Evolutionary conservation across 2,113 vertebrate genomes (phyloP).

Genomic region (Charina bottae): DNA sequence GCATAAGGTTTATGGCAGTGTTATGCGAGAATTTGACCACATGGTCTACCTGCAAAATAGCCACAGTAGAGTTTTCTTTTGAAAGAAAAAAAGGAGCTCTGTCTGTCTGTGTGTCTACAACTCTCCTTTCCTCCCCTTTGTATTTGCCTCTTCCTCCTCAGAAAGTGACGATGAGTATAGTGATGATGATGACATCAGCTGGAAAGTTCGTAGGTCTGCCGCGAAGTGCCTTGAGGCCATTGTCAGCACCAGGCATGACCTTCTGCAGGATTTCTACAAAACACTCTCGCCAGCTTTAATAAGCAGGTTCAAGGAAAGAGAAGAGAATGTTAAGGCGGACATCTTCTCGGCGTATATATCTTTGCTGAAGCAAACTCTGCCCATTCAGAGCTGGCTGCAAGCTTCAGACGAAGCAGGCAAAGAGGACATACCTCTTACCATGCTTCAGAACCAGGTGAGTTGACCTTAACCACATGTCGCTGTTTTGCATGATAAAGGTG

Average conservation of each 20-base stretch:
- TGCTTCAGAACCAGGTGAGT: constrained; percentile 85
- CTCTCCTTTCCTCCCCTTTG: neutral
- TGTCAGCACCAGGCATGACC: constrained; percentile 81
- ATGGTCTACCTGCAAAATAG: neutral
- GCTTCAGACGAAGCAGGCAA: constrained; percentile 62
- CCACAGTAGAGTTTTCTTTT: neutral
- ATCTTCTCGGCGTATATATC: constrained; percentile 86
- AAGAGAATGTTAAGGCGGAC: constrained; percentile 92
- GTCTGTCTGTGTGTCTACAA: neutral
- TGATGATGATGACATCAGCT: constrained; percentile 92
- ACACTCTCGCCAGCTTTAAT: constrained; percentile 84
- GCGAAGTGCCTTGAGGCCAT: constrained; percentile 90
- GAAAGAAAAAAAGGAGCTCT: neutral
- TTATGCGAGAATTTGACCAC: neutral
- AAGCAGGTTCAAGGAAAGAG: constrained; percentile 88
- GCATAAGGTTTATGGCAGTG: neutral
- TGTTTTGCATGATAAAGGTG: neutral
- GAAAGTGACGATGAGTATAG: constrained; percentile 93
- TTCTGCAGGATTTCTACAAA: constrained; percentile 85
- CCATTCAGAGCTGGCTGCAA: constrained; percentile 69
- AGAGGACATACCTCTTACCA: constrained; percentile 73
- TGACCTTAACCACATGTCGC: neutral
- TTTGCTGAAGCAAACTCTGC: constrained; percentile 84
- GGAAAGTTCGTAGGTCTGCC: constrained; percentile 92
- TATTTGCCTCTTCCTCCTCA: constrained; percentile 56